These are phyloP conservation scores for Scytalopus superciliaris DNA, from an alignment of 2,113 vertebrate genomes.

Conservation along the genomic window DNA sequence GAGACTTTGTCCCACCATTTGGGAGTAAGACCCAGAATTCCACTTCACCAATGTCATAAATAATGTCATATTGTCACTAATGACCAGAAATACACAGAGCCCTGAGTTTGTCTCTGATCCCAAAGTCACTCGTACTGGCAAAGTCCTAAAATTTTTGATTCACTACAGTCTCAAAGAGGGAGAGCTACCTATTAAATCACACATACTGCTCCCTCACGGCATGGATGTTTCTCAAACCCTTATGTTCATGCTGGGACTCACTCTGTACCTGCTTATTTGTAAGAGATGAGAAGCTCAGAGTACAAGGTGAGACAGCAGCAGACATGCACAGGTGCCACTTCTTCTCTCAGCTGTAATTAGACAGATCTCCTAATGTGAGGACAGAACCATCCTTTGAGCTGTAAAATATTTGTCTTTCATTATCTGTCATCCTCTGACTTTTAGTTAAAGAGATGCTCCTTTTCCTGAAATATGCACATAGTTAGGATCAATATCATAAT, in stretches of 20 bases:
- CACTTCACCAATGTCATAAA: background rate
- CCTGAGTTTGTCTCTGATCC: background rate
- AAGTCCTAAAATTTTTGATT: background rate
- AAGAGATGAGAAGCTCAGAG: background rate
- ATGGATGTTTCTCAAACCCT: background rate
- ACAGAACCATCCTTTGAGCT: background rate
- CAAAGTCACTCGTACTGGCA: background rate
- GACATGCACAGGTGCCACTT: background rate
- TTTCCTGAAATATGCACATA: slow-evolving; percentile 38
- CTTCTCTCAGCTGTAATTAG: slow-evolving; percentile 17
- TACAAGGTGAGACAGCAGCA: background rate
- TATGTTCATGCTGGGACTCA: background rate
- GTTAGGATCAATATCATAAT: slow-evolving; percentile 63
- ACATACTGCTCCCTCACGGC: background rate
- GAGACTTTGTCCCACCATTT: background rate
- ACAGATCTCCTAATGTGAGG: slow-evolving; percentile 13
- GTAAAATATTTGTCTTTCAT: slow-evolving; percentile 60
- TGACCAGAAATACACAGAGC: background rate
- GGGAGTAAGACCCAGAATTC: background rate
- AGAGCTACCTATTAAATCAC: background rate
- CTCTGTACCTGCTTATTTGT: background rate
- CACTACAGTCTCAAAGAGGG: background rate
- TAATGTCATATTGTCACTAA: background rate
- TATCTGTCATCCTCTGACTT: slow-evolving; percentile 46
- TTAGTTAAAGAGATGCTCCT: slow-evolving; percentile 50